Base-by-base conservation (phyloP, 1,140 invertebrate genomes). In the Holcopasites calliopsidis region DNA sequence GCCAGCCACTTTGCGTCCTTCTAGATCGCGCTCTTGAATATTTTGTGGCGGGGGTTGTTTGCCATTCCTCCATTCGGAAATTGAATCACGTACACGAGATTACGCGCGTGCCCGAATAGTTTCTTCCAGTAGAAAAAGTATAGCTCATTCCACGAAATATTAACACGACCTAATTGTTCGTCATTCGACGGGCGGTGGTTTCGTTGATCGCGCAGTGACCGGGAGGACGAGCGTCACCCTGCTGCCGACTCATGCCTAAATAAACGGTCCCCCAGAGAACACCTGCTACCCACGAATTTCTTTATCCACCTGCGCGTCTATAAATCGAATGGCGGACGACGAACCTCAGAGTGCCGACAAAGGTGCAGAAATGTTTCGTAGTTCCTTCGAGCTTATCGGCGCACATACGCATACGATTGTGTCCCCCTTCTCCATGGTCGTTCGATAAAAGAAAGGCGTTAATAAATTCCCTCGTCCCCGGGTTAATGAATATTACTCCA, bases 241-340 rank as follows among this genome's bases (percentile, higher is more conserved):
- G 26, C 54, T 62, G 54, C 23, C 40, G 57, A 18, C 26, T 6
- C 57, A n/a, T 26, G 57, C 18, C 28, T 52, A 74, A 74, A 79
- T 61, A 68, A 76, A 57, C 64, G 65, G 58, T 28, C 28, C 38
- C 38, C 55, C 68, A 74, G 64, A 50, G 64, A 82, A 68, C 80
- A 83, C 79, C 79, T 83, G 80, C 75, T 74, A 60, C 64, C 69
- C 61, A 68, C 52, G 71, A 79, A 82, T 72, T 82, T 82, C 80
- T 82, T 75, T 75, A 79, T 83, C 80, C 80, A 83, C 64, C 75
- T 78, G 76, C 81, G 54, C 69, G 69, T 81, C 80, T 81, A 83
- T 83, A 82, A 82, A 83, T 83, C 71, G 75, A 71, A 64, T 61
- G 70, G 28, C 55, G 33, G 69, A 65, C 61, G 75, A 68, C 64